These are phyloP conservation scores for Acanthurus tractus DNA, from an alignment of 2,797 vertebrate species.

Conservation along the genomic window DNA sequence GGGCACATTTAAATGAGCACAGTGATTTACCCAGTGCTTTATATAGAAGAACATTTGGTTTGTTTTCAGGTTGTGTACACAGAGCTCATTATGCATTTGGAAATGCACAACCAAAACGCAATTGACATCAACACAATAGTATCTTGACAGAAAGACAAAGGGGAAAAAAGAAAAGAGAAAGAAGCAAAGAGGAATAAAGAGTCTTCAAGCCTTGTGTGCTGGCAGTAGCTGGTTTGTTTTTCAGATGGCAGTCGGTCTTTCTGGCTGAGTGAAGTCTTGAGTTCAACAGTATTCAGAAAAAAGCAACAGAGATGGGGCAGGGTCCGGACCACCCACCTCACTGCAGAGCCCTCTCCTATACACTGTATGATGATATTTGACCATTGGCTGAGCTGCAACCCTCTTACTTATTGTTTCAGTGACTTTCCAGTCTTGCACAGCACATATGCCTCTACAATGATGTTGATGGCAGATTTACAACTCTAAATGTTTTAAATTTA, in stretches of 20 bases:
- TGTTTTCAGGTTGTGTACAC: slow-evolving; percentile 69
- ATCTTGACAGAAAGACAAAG: slow-evolving; percentile 59
- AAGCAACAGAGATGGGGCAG: slow-evolving; percentile 34
- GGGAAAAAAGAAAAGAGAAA: slow-evolving; percentile 18
- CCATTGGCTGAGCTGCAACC: not conserved
- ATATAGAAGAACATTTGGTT: slow-evolving; percentile 58
- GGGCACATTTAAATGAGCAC: slow-evolving; percentile 29
- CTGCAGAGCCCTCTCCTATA: slow-evolving; percentile 20
- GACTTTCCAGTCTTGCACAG: not conserved
- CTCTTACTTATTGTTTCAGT: not conserved
- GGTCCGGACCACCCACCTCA: slow-evolving; percentile 67
- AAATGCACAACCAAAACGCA: slow-evolving; percentile 40
- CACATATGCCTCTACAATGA: not conserved
- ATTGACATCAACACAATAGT: slow-evolving; percentile 55
- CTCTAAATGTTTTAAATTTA: too few species aligned
- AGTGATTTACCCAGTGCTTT: slow-evolving; percentile 44
- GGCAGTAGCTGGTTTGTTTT: slow-evolving; percentile 56
- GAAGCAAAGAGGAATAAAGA: slow-evolving; percentile 13
- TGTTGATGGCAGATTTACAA: too few species aligned
- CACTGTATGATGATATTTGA: not conserved
- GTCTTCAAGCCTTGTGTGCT: slow-evolving; percentile 19
- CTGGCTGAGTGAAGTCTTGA: slow-evolving; percentile 44
- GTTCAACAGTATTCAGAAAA: slow-evolving; percentile 36
- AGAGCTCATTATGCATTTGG: slow-evolving; percentile 64
- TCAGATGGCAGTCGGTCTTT: slow-evolving; percentile 58